Evolutionary conservation across 2,797 vertebrate genomes (phyloP), one percentile per base, ranked within the genome.

Genomic region (Dicrostonyx torquatus): DNA sequence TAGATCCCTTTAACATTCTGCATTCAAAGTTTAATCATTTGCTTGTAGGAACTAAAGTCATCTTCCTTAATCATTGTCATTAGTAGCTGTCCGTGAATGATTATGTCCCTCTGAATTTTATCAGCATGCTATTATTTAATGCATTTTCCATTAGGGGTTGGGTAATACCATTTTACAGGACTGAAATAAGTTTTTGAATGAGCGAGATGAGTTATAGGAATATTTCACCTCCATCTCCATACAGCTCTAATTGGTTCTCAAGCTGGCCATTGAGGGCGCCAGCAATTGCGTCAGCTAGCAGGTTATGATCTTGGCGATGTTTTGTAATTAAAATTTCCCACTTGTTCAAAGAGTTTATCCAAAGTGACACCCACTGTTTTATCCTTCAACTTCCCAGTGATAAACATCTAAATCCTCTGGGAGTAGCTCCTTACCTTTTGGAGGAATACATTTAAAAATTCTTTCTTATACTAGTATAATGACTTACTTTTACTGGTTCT

Each of bases 11-110:
- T 95, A 94, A 97, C 94, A 95, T 96, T 96, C 95, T 95, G 96
- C 92, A 93, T 93, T 95, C 93, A 75, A 96, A 96, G 90, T 88
- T 97, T 96, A 91, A 95, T 97, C 96, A 95, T 97, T 96, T 96
- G 95, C 91, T 96, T 97, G 78, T 96, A 97, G 96, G 95, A 97
- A 96, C 93, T 96, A 88, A 96, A 97, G 96, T 97, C 93, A 84
- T 97, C 95, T 95, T 96, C 96, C 72, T 96, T 97, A 96, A 95
- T 97, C 94, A 93, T 70, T 90, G n/a, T 82, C 93, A 94, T 97
- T 96, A 96, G 91, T 94, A 85, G 68, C 94, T 95, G 86, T 93
- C 94, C 78, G 64, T 94, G 91, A 97, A 80, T 95, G 91, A 96
- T 95, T 90, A 76, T 92, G 73, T 94, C 50, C 87, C 82, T 87